phyloP scores from a whole-genome alignment of 2,888 invertebrate genomes.

The Lamellibrachia satsuma region DNA sequence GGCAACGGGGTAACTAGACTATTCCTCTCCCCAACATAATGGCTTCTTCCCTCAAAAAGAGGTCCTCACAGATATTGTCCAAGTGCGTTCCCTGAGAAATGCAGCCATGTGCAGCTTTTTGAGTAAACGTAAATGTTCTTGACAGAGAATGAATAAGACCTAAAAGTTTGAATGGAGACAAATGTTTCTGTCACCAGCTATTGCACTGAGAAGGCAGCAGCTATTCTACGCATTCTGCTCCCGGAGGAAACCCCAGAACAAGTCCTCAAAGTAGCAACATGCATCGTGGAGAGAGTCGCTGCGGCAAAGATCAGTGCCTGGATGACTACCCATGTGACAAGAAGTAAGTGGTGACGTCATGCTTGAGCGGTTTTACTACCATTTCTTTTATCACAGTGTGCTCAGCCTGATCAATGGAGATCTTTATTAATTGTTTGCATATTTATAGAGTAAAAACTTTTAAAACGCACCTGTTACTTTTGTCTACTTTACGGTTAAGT shows the following conservation, averaged over 20 bases:
- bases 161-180: neutral
- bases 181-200: conserved; percentile 42
- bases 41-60: neutral
- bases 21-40: neutral
- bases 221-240: conserved; percentile 47
- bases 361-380: neutral
- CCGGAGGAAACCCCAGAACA: conserved; percentile 51
- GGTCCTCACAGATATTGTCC: no score
- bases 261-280: conserved; percentile 47
- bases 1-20: neutral
- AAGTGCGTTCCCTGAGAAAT: no score
- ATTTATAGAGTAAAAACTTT: no score
- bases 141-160: neutral
- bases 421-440: no score
- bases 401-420: no score
- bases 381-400: no score
- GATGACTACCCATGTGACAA: conserved; percentile 53
- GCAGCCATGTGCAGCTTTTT: no score
- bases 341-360: conserved; percentile 40
- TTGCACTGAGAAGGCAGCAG: conserved; percentile 43
- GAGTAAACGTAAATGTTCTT: neutral
- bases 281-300: conserved; percentile 49
- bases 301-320: conserved; percentile 51
- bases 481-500: neutral
- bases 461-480: no score